These are phyloP conservation scores for Caenorhabditis auriculariae DNA, from an alignment of 2,888 invertebrate genomes.

Conservation along the genomic window DNA sequence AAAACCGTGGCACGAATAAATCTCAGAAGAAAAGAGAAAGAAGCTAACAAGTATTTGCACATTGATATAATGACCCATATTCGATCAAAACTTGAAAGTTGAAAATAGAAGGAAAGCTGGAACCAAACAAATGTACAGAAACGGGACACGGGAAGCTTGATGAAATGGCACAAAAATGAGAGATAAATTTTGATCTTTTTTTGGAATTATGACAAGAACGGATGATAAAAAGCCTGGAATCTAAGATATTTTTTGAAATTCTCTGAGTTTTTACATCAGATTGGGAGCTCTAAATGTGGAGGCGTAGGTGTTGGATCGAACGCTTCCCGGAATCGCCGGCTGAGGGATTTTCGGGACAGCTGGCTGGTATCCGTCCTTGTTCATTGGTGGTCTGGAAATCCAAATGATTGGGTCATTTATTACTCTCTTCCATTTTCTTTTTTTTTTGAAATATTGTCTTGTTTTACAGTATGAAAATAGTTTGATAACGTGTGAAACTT, in stretches of 20 bases:
- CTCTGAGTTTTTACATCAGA: slow-evolving; percentile 8
- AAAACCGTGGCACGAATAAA: too few relatives aligned
- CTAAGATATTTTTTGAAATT: too few relatives aligned
- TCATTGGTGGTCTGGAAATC: slow-evolving; percentile 30
- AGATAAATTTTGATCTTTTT: too few relatives aligned
- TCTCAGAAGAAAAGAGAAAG: neutral
- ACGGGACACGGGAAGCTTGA: too few relatives aligned
- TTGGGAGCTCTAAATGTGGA: slow-evolving; percentile 26
- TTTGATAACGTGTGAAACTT: too few relatives aligned
- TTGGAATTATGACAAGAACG: too few relatives aligned
- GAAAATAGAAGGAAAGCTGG: neutral
- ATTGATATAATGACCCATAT: too few relatives aligned
- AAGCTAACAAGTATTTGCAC: neutral
- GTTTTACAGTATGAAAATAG: too few relatives aligned
- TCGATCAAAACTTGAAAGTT: neutral
- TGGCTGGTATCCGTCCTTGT: slow-evolving; percentile 51
- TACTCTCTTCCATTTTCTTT: neutral
- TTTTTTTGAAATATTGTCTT: neutral
- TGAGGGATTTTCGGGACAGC: slow-evolving; percentile 34
- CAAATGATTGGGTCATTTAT: neutral
- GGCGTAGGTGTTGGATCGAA: slow-evolving; percentile 37
- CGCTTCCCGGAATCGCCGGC: slow-evolving; percentile 36
- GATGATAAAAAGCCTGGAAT: too few relatives aligned
- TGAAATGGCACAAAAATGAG: too few relatives aligned
- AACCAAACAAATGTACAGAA: too few relatives aligned